Conservation (phyloP, 2,888 invertebrate species). For the Uloborus plumipes region DNA sequence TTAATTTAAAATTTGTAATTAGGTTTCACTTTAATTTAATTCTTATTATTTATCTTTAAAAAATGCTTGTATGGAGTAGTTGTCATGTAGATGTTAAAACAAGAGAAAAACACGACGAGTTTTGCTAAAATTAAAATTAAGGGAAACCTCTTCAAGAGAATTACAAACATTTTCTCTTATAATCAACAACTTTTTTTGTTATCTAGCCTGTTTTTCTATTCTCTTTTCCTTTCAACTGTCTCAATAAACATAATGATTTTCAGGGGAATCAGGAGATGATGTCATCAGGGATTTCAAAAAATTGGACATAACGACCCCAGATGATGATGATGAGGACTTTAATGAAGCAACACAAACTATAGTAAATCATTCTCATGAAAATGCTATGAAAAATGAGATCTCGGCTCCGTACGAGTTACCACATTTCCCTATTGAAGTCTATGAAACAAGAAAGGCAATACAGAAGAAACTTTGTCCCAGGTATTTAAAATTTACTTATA, state of each 20-base stretch:
- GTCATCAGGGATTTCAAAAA: slow-evolving; percentile 33
- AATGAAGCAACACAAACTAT: slow-evolving; percentile 48
- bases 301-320: slow-evolving; percentile 35
- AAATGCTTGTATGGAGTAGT: too few species aligned
- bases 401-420: slow-evolving; percentile 97
- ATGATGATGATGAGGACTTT: slow-evolving; percentile 50
- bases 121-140: too few species aligned
- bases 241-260: not conserved
- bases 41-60: too few species aligned
- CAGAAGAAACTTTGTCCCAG: slow-evolving; percentile 90
- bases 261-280: slow-evolving; percentile 57
- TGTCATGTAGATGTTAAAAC: too few species aligned
- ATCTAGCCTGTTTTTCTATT: too few species aligned
- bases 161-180: not conserved
- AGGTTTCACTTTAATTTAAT: too few species aligned
- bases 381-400: slow-evolving; percentile 79
- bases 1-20: too few species aligned
- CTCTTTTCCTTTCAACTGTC: not conserved
- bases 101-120: too few species aligned
- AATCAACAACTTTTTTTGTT: not conserved
- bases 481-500: slow-evolving; percentile 73
- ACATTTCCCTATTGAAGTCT: slow-evolving; percentile 97
- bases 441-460: slow-evolving; percentile 91
- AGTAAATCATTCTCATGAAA: slow-evolving; percentile 57
- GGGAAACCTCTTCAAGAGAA: too few species aligned